phyloP scores from a whole-genome alignment of 1,140 invertebrate genomes.

The Lucilia cuprina region DNA sequence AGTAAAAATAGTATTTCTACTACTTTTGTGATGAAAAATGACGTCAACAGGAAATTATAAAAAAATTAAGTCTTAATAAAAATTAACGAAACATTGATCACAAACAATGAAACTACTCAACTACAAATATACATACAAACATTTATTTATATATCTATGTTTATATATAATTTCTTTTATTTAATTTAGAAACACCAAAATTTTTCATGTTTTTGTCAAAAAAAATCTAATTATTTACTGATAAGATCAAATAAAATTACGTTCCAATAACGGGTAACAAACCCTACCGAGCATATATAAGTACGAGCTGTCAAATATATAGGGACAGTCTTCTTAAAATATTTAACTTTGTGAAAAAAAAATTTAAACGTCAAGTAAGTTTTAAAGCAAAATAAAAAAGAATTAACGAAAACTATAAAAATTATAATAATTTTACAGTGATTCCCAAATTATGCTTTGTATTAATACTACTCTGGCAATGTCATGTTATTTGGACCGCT shows the following conservation, averaged over 20 bases:
- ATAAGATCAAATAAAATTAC: not conserved
- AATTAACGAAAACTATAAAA: not conserved
- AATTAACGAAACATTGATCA: too few relatives aligned
- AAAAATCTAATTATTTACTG: not conserved
- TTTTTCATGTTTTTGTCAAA: not conserved
- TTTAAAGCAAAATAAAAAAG: not conserved
- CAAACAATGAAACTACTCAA: too few relatives aligned
- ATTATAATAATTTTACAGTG: not conserved
- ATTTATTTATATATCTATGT: too few relatives aligned
- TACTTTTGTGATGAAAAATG: too few relatives aligned
- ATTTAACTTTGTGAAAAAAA: not conserved
- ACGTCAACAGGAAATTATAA: too few relatives aligned
- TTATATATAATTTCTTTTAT: too few relatives aligned
- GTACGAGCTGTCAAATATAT: not conserved
- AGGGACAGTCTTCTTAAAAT: not conserved
- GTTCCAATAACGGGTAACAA: not conserved
- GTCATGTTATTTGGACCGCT: not conserved
- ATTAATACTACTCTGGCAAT: not conserved
- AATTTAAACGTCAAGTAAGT: not conserved
- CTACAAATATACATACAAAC: too few relatives aligned
- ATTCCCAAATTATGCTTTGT: not conserved
- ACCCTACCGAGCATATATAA: not conserved
- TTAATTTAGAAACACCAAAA: not conserved
- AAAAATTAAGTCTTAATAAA: too few relatives aligned
- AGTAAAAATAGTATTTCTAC: too few relatives aligned